These are phyloP conservation scores for Ophioninae sp. DNA, from an alignment of 2,888 invertebrate genomes.

Conservation along the genomic window DNA sequence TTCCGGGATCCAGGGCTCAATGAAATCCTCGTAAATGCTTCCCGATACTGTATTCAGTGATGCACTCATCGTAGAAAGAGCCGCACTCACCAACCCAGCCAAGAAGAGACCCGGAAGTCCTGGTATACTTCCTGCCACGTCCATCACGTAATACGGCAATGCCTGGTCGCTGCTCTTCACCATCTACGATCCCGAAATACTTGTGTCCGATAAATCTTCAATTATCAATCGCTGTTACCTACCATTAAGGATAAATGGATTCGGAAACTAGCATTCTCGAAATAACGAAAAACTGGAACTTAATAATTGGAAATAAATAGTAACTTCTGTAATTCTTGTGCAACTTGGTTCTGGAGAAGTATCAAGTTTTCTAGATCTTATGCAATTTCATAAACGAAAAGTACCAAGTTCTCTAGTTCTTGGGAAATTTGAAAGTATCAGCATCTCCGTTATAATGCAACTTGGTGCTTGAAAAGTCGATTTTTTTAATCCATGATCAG, in stretches of 20 bases:
- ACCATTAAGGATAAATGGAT: no score
- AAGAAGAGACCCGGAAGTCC: slow-evolving; percentile 90
- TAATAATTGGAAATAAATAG: no score
- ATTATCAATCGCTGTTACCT: no score
- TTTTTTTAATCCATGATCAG: background rate
- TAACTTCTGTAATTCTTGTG: no score
- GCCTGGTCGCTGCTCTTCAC: slow-evolving; percentile 81
- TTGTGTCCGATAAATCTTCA: background rate
- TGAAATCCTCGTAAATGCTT: slow-evolving; percentile 86
- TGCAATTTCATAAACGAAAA: no score
- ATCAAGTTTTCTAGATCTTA: no score
- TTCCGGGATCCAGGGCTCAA: slow-evolving; percentile 83
- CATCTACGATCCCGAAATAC: slow-evolving; percentile 60
- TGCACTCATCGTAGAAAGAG: slow-evolving; percentile 86
- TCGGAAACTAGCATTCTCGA: no score
- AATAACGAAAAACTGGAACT: no score
- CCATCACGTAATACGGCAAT: slow-evolving; percentile 88
- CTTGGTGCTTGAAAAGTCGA: background rate
- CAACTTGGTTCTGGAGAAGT: no score
- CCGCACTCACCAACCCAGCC: slow-evolving; percentile 89
- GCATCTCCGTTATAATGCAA: no score
- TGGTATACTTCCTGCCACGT: slow-evolving; percentile 85
- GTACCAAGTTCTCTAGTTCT: no score
- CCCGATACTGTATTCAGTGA: slow-evolving; percentile 85
- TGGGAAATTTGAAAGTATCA: no score